Conservation (phyloP, 2,888 invertebrate species). For the Thymelicus acteon region DNA sequence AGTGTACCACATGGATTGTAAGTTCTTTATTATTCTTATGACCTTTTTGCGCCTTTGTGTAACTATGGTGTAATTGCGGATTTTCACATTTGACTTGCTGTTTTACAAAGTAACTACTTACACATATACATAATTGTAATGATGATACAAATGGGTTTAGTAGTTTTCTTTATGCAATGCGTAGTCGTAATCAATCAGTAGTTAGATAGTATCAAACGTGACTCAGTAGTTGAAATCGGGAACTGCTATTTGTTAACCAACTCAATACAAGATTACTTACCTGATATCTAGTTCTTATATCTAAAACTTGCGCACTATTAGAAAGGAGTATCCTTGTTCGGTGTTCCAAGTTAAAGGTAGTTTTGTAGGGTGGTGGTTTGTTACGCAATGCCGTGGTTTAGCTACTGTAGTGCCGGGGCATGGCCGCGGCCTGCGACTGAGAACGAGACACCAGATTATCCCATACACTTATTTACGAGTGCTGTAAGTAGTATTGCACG, state of each 20-base stretch:
- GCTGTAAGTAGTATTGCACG: not conserved
- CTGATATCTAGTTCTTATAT: no score
- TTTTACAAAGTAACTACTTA: no score
- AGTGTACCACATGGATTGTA: conserved; percentile 66
- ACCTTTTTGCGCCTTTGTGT: conserved; percentile 41
- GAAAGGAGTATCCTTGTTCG: no score
- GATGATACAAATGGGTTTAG: not conserved
- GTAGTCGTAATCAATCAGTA: not conserved
- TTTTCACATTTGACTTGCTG: not conserved
- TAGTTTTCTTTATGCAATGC: not conserved
- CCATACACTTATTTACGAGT: not conserved
- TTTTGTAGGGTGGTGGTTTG: not conserved
- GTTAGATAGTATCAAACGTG: no score
- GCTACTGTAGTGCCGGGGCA: not conserved
- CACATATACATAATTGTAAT: no score
- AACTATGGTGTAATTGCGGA: not conserved
- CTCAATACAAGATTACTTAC: no score
- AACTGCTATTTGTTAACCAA: not conserved
- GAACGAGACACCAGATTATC: not conserved
- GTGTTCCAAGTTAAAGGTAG: not conserved
- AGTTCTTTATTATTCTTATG: conserved; percentile 50
- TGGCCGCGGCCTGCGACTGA: no score
- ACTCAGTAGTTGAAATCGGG: not conserved
- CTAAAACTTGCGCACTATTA: no score
- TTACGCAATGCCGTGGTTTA: conserved; percentile 16